Base-by-base conservation (phyloP, 2,888 invertebrate species). In the Cephus nigrinus region DNA sequence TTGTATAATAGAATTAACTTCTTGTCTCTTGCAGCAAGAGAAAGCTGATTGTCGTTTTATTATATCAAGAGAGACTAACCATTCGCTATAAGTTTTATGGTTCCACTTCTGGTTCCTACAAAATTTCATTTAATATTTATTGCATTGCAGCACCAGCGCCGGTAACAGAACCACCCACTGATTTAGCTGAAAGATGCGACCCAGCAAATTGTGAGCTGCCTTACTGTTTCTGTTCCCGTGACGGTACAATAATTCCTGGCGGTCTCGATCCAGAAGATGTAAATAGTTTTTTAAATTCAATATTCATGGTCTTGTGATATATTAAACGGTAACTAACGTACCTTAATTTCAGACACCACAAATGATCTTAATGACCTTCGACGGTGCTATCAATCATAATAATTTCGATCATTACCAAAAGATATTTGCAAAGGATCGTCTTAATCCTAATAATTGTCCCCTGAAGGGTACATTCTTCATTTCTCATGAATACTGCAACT, bases 401-500 rank as follows among this genome's bases (percentile, higher is more conserved):
- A 98, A 98, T 92, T 97, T 94, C 91, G 96, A 97, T 81, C 95
- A 96, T 87, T 98, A 98, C 92, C 95, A 94, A 90, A 96, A 96
- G 92, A 96, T 98, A 77, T 97, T 98, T 91, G 94, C 94, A 88
- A 94, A 94, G 80, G 95, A 95, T 89, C 93, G 96, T 83, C 93
- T 95, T 88, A 98, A 98, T 92, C 97, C 98, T 73, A 98, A 98
- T 90, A 97, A 96, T 30, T 98, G 98, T 88, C 94, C 95, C 30
- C 95, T 98, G 83, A 95, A 94, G 84, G 98, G 97, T 80, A 98
- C 98, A 5, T 98, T 98, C 93, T 98, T 98, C 93, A 94, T 98
- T 82, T 96, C 98, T 11, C 98, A 98, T 91, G 94, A 94, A 84
- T 96, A 93, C 93, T 98, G 98, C 89, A 98, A 98, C 92, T 98